A percentile compares a stretch with the other conserved stretches of the same genome.
These are phyloP conservation scores for Antheraea mylitta DNA, from an alignment of 1,140 invertebrate genomes.

Conservation along the genomic window DNA sequence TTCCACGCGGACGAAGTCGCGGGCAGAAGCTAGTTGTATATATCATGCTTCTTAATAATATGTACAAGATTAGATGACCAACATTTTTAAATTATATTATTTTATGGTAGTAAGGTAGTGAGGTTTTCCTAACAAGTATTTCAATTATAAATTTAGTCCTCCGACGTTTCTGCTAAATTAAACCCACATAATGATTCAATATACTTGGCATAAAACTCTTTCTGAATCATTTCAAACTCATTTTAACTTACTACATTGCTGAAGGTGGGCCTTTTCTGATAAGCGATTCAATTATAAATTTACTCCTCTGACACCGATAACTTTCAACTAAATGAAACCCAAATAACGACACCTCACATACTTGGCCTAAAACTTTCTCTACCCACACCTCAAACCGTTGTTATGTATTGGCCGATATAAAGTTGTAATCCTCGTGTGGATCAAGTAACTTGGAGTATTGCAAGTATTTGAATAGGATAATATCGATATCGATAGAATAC, in stretches of 20 bases:
- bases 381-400: conserved; percentile 32
- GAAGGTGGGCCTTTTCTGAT: background rate
- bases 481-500: background rate
- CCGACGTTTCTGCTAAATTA: no score
- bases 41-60: no score
- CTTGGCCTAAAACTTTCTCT: conserved; percentile 28
- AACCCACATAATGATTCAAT: no score
- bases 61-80: no score
- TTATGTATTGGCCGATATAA: conserved; percentile 39
- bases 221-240: no score
- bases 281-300: background rate
- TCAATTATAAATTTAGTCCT: background rate
- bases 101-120: no score
- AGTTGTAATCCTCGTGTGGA: conserved; percentile 42
- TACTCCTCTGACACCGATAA: background rate
- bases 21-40: no score
- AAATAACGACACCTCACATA: conserved; percentile 29
- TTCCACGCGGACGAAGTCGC: no score
- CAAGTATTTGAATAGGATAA: background rate
- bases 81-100: no score
- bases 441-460: conserved; percentile 14
- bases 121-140: no score
- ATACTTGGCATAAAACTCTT: no score
- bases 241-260: background rate
- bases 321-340: conserved; percentile 22